A percentile compares a stretch with the other conserved stretches of the same genome.
These are phyloP conservation scores for Spisula subtruncata DNA, from an alignment of 2,888 invertebrate genomes.

Conservation along the genomic window DNA sequence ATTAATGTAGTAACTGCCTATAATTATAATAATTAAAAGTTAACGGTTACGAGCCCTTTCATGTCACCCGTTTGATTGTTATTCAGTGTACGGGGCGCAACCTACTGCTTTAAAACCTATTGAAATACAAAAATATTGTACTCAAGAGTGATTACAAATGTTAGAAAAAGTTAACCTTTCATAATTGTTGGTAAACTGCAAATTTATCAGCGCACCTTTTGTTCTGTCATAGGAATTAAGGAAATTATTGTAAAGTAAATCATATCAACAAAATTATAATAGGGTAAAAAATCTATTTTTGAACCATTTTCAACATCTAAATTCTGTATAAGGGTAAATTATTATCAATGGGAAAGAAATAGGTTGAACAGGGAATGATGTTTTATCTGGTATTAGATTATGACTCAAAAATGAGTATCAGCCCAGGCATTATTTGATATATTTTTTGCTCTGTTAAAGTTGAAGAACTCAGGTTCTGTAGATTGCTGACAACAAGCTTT, in stretches of 20 bases:
- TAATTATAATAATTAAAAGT: conserved; percentile 56
- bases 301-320: no score
- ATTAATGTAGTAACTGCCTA: conserved; percentile 57
- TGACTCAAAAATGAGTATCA: no score
- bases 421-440: no score
- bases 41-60: conserved; percentile 31
- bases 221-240: not conserved
- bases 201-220: not conserved
- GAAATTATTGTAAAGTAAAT: not conserved
- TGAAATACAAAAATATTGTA: conserved; percentile 1
- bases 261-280: not conserved
- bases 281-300: no score
- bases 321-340: no score
- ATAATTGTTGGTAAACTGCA: not conserved
- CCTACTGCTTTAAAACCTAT: conserved; percentile 1
- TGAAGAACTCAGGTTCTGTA: no score
- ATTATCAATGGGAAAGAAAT: no score
- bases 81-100: not conserved
- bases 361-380: no score
- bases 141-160: not conserved
- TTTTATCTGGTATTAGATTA: no score
- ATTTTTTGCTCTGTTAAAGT: no score
- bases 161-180: not conserved
- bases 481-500: no score
- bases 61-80: conserved; percentile 29